phyloP scores from a whole-genome alignment of 2,113 vertebrate species.

The Vulpes vulpes region DNA sequence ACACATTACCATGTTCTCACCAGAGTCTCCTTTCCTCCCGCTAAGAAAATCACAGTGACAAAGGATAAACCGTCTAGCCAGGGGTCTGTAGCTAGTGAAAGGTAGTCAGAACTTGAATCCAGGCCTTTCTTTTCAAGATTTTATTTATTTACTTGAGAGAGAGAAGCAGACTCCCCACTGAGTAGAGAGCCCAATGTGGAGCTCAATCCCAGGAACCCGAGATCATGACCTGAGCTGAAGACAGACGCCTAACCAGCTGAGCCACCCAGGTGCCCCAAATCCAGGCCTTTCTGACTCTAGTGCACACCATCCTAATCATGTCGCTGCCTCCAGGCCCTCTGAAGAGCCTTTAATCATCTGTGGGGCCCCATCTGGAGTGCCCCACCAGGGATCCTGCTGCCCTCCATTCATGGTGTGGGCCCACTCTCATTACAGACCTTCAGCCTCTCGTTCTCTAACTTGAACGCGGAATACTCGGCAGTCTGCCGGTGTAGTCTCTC shows the following conservation, averaged over 20 bases:
- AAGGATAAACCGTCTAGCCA: not conserved
- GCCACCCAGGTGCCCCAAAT: not conserved
- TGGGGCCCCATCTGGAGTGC: not conserved
- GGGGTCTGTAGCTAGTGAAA: not conserved
- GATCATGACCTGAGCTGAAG: not conserved
- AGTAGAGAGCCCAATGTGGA: not conserved
- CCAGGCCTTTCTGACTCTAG: not conserved
- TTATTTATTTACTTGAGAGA: not conserved
- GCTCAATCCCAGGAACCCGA: not conserved
- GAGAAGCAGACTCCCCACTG: not conserved
- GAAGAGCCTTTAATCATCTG: not conserved
- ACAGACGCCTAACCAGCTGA: not conserved
- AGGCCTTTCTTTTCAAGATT: not conserved
- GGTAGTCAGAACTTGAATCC: not conserved
- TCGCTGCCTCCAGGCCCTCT: not conserved
- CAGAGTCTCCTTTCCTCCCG: not conserved
- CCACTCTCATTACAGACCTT: conserved; percentile 86
- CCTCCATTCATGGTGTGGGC: not conserved
- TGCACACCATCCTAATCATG: too few relatives aligned
- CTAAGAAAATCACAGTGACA: not conserved
- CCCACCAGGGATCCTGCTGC: not conserved
- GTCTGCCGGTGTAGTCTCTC: conserved; percentile 89
- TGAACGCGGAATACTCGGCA: conserved; percentile 87
- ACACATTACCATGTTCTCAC: not conserved
- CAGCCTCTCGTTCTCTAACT: conserved; percentile 93